Conservation (phyloP, 1,140 invertebrate species). For the Drusus annulatus region DNA sequence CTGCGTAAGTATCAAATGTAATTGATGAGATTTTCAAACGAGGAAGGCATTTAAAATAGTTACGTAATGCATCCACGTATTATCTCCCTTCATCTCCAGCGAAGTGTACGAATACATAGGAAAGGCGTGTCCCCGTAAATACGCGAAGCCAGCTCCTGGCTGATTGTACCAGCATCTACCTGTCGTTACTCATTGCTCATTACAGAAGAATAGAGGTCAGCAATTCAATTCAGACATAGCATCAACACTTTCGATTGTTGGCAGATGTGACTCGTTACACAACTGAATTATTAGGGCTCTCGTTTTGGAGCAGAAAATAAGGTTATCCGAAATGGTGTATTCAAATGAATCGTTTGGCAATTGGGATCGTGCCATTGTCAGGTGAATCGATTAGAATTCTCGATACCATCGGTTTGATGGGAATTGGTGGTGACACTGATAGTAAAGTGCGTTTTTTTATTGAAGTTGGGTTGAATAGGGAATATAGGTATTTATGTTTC, state of each 20-base stretch:
- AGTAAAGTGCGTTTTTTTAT: no score
- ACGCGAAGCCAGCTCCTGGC: no score
- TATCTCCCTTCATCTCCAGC: constrained; percentile 6
- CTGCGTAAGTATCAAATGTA: no score
- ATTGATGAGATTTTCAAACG: not conserved
- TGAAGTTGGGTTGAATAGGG: no score
- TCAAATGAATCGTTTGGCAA: not conserved
- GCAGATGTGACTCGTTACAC: not conserved
- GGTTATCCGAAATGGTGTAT: no score
- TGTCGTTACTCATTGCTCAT: not conserved
- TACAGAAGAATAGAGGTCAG: constrained; percentile 1
- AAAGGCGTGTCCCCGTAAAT: constrained; percentile 14
- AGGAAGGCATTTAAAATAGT: constrained; percentile 22
- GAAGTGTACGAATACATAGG: not conserved
- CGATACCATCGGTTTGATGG: not conserved
- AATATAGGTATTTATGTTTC: no score
- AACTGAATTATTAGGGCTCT: not conserved
- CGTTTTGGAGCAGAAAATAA: no score
- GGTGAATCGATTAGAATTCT: not conserved
- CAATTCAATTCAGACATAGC: not conserved
- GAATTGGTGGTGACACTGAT: no score
- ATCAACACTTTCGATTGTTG: not conserved
- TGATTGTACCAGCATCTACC: no score
- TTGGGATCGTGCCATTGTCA: not conserved
- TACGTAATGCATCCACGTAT: not conserved